Base-by-base conservation (phyloP, 2,113 vertebrate genomes). In the Epinephelus lanceolatus region DNA sequence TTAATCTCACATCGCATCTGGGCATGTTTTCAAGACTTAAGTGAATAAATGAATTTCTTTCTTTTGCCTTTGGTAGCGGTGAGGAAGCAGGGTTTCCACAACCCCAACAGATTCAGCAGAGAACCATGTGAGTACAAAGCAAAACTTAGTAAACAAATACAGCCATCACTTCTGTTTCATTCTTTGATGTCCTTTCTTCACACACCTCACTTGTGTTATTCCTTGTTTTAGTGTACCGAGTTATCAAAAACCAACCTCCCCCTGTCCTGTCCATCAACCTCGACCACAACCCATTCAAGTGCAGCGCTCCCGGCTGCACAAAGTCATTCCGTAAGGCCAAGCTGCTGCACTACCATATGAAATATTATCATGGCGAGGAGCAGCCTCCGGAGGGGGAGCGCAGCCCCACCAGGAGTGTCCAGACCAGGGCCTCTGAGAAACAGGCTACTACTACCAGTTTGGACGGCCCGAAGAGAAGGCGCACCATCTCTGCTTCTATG, bases 301-400 rank as follows among this genome's bases (percentile, higher is more conserved):
- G 98, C 95, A 97, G 96, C 65, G 94, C 97, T 86, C 94, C 96
- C 51, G 97, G 98, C 91, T 99, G 98, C 93, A 94, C 95, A 61
- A 99, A 99, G 94, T 97, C 96, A 84, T 99, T 99, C 93, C 97
- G 98, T 86, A 99, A 98, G 94, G 97, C 97, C 78, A 99, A 99
- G 93, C 92, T 99, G 75, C 92, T 99, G 90, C 96, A 99, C 94
- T 99, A 99, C 95, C 98, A 99, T 79, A 98, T 98, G 97, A 99
- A 99, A 90, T 99, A 99, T 92, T 99, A 99, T 91, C 98, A 99
- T 45, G 97, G 97, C 6, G 96, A 98, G 88, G 97, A 98, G 69
- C 96, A 96, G 80, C 94, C 94, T 49, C 88, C 89, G 65, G 97
- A 97, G 84, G 94, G 92, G 47, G 96, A 96, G 25, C 94, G 94